phyloP scores from a whole-genome alignment of 2,888 invertebrate genomes.

The Kryphioiulus occultus region DNA sequence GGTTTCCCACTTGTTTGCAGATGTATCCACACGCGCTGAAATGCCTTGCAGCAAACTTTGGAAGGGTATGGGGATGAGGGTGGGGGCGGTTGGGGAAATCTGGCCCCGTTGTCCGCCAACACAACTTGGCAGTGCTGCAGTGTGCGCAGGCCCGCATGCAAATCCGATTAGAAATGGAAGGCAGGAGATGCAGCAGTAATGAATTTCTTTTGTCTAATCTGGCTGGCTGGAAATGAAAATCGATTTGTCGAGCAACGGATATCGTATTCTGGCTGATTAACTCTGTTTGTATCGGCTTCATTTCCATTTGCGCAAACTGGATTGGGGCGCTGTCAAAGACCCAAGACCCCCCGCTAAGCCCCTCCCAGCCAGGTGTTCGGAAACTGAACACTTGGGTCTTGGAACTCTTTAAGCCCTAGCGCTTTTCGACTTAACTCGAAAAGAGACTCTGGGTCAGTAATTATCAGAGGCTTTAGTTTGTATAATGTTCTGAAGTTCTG shows the following conservation, averaged over 20 bases:
- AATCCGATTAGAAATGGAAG: neutral
- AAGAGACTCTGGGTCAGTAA: no score
- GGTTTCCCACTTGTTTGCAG: neutral
- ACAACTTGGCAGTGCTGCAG: neutral
- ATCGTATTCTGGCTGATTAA: conserved; percentile 17
- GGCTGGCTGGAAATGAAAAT: neutral
- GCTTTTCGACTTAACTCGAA: no score
- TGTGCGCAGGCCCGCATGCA: neutral
- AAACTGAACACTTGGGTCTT: no score
- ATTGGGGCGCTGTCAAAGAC: neutral
- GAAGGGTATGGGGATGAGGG: neutral
- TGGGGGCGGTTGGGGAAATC: neutral
- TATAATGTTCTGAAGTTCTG: no score
- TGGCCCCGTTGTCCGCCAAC: neutral
- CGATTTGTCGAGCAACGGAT: conserved; percentile 14
- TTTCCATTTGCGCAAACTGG: neutral
- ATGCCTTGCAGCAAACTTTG: neutral
- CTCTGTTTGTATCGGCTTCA: conserved; percentile 8
- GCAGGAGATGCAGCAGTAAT: neutral
- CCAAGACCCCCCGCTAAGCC: neutral
- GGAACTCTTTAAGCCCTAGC: no score
- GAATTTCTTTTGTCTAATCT: conserved; percentile 19
- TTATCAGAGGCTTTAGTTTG: no score
- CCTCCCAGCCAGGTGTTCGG: neutral
- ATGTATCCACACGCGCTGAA: neutral